These are phyloP conservation scores for Heliothis subflexa DNA, from an alignment of 1,140 invertebrate genomes.

Conservation along the genomic window DNA sequence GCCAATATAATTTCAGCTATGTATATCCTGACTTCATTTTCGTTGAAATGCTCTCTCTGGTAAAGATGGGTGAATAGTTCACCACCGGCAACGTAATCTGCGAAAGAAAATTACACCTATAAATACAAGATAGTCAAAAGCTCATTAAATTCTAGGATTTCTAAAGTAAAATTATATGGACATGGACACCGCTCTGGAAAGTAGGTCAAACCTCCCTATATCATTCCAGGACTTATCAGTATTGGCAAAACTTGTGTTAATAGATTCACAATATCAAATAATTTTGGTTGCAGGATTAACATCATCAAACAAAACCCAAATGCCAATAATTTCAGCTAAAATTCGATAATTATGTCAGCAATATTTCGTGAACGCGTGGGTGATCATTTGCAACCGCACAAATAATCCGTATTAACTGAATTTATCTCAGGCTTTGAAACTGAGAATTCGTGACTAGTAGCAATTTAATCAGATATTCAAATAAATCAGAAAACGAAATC, in stretches of 20 bases:
- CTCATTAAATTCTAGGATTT: background rate
- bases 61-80: slow-evolving; percentile 97
- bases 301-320: slow-evolving; percentile 2
- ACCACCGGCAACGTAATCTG: slow-evolving; percentile 97
- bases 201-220: too few species aligned
- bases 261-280: background rate
- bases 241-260: too few species aligned
- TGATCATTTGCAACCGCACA: slow-evolving; percentile 26
- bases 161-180: too few species aligned
- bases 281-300: background rate
- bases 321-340: background rate
- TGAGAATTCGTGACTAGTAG: slow-evolving; percentile 16
- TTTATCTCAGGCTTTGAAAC: slow-evolving; percentile 1
- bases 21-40: slow-evolving; percentile 94
- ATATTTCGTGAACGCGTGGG: slow-evolving; percentile 12
- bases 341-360: slow-evolving; percentile 13
- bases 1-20: slow-evolving; percentile 97
- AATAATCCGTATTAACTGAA: slow-evolving; percentile 3
- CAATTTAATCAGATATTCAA: slow-evolving; percentile 2
- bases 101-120: slow-evolving; percentile 59
- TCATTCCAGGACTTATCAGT: too few species aligned
- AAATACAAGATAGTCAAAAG: background rate
- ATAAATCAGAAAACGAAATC: slow-evolving; percentile 1
- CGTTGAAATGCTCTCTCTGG: slow-evolving; percentile 94
- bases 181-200: background rate